Base-by-base conservation (phyloP, 2,888 invertebrate species). In the Pegoplata infirma region DNA sequence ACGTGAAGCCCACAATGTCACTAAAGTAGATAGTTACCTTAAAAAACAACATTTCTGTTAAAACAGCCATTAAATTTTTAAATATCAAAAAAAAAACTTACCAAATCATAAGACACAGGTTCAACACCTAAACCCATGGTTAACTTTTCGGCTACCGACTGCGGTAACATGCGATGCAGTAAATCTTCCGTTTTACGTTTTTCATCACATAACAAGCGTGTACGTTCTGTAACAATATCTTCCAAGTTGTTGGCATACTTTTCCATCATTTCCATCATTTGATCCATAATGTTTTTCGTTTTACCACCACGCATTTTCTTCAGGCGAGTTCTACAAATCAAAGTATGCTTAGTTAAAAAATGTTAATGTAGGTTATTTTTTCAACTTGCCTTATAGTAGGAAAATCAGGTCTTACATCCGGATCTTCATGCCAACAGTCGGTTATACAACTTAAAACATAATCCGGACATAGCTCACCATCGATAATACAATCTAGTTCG, bases 201-300 rank as follows among this genome's bases (percentile, higher is more conserved):
- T 89, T 98, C 97, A 90, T 97, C 97, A 86, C 93, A 94, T 85
- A 98, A 91, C 86, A 96, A 92, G 87, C 95, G 93, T 81, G 98
- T 98, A 85, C 98, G 92, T 90, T 98, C 97, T 85, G 93, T 94
- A 87, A 98, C 98, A 90, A 98, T 93, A 89, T 97, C 97, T 90
- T 98, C 98, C 90, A 98, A 93, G 91, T 98, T 96, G 89, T 96
- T 95, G 74, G 97, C 97, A 90, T 98, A 97, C 86, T 96, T 97
- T 89, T 97, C 98, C 97, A 98, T 97, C 96, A 97, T 97, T 84
- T 96, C 95, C 94, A 98, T 97, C 96, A 98, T 97, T 92, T 97
- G 97, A 90, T 98, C 97, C 96, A 97, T 96, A 84, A 97, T 96
- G 88, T 97, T 97, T 85, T 94, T 93, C 85, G 92, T 90, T 81